Percentiles rank a stretch among this genome's conserved stretches.
phyloP scores from a whole-genome alignment of 1,140 invertebrate species.

The Lepidotrigona ventralis region DNA sequence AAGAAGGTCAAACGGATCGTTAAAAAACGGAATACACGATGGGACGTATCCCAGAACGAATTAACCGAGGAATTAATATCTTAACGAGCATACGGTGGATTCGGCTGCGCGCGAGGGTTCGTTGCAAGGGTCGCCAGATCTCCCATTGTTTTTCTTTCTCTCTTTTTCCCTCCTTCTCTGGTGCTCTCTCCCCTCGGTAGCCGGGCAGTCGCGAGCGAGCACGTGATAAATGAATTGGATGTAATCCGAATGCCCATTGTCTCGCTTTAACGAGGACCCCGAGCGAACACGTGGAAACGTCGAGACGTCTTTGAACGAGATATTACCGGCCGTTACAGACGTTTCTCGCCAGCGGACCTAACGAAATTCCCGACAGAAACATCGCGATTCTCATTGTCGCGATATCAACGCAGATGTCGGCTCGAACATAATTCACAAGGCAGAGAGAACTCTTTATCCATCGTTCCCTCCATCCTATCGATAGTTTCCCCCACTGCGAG shows the following conservation, averaged over 20 bases:
- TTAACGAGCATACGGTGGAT: conserved; percentile 38
- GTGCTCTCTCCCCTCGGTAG: neutral
- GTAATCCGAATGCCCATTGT: conserved; percentile 69
- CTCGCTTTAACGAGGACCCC: conserved; percentile 62
- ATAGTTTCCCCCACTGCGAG: neutral
- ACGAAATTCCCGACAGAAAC: conserved; percentile 46
- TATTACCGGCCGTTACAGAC: conserved; percentile 37
- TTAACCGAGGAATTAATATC: conserved; percentile 59
- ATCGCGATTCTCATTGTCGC: neutral
- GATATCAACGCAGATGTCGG: too few species aligned
- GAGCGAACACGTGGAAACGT: conserved; percentile 45
- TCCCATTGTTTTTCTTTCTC: conserved; percentile 50
- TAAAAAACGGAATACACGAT: neutral
- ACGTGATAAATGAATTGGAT: conserved; percentile 69
- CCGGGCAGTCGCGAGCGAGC: conserved; percentile 38
- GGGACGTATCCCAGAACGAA: neutral
- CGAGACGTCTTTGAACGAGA: conserved; percentile 59
- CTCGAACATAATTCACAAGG: conserved; percentile 14
- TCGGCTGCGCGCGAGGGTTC: neutral
- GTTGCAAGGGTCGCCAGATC: conserved; percentile 37
- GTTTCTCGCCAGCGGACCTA: neutral
- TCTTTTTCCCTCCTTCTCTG: neutral
- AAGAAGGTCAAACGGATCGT: neutral
- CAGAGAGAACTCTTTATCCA: conserved; percentile 5
- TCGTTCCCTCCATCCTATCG: neutral